Evolutionary conservation across 2,797 vertebrate species (phyloP), one percentile per base, ranked within the genome.

Genomic region (Gallirallus australis): DNA sequence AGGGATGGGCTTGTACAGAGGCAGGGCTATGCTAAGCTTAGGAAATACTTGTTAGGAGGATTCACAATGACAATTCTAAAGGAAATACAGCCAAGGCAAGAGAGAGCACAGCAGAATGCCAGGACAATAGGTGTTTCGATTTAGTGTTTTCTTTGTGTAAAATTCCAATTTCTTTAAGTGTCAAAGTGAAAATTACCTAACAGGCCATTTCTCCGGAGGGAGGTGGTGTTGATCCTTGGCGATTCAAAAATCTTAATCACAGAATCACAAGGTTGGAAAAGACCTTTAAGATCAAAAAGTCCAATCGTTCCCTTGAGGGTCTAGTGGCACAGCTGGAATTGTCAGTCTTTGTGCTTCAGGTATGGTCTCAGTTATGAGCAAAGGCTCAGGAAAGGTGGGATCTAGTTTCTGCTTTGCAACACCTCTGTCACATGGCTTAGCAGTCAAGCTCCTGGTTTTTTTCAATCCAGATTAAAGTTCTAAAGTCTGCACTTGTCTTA

Each of bases 91-190:
- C 10, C 56, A 9, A 17, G 52, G 23, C 42, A 48, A 47, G 33
- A 86, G 39, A 73, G 24, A 40, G 56, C 48, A 8, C 33, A 73
- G 25, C 37, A 80, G 47, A 69, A 52, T 80, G 17, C 35, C 25
- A 24, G 42, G n/a, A 21, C 54, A 85, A 3, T 10, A 13, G 16
- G 4, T 1, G 0, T 76, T 94, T 82, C 0, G 0, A 14, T 82
- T 82, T 61, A 37, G 1, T 0, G 6, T 69, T 30, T 72, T 66
- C 28, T 86, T 53, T 19, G 1, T 30, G 59, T 48, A 17, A 20
- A 16, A 31, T 18, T 54, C 20, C 30, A 17, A 11, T 12, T 14
- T 30, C 17, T 31, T 54, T 54, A 33, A 11, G 42, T 52, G 42
- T 37, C 54, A 15, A 30, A 63, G 78, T 42, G 61, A 88, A 90